Evolutionary conservation across 2,888 invertebrate species (phyloP), one percentile per base, ranked within the genome.

Genomic region (Meandrusa payeni): DNA sequence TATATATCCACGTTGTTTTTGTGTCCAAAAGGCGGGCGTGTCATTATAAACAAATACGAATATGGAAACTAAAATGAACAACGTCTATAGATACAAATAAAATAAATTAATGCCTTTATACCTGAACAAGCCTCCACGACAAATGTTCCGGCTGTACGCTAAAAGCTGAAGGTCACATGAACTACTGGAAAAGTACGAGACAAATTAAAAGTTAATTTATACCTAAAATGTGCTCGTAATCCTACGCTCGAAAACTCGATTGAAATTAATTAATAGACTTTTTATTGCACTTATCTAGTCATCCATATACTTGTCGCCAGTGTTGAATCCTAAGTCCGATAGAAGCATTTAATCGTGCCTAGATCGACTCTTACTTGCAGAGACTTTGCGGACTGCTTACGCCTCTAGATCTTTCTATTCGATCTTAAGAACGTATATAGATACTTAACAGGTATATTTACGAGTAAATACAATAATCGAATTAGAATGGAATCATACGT

Each of bases 201-300:
- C 64, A 67, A 68, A 74, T 79, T 76, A 74, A 76, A 73, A 55
- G 63, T 71, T 72, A 75, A 74, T 78, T 78, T 69, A 69, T 76
- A 79, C 72, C 74, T 77, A 74, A 80, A 77, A 62, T 68, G 55
- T 58, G 60, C 56, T 65, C 60, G 69, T 74, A 80, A 81, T 81
- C 77, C 79, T 76, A 79, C 79, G 80, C 73, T 78, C 73, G 68
- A 80, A 59, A 74, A 73, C 67, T 59, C 66, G 63, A 72, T 76
- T 71, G 75, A 78, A 81, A 72, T 67, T 69, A 69, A 20, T 29
- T 76, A 76, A 70, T 73, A 59, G 57, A 61, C 64, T 75, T 77
- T 78, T 79, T 77, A 61, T 69, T 59, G 15, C 11, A 11, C 10
- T 15, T 31, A 23, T 20, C 20, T 19, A 28, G 27, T 28, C 28